Conservation (phyloP, 2,888 invertebrate species). For the Ophraella communa region DNA sequence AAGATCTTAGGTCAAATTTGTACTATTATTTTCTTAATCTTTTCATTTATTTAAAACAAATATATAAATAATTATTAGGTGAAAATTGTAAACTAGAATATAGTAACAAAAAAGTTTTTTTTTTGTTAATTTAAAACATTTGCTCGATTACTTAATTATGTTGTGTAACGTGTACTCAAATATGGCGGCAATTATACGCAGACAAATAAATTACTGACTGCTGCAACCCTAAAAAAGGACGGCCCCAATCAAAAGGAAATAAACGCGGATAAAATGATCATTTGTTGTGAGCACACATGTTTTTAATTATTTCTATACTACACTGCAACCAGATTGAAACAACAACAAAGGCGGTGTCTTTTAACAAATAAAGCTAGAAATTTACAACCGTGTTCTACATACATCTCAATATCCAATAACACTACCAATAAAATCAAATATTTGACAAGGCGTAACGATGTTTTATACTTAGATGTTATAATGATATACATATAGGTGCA, state of each 20-base stretch:
- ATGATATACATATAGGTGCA: too few relatives aligned
- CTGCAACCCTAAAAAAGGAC: constrained; percentile 9
- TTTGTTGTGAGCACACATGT: constrained; percentile 17
- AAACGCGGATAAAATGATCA: constrained; percentile 22
- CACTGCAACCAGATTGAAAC: constrained; percentile 31
- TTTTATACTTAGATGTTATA: too few relatives aligned
- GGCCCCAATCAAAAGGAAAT: constrained; percentile 17
- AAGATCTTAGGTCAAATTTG: too few relatives aligned
- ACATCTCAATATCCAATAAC: constrained; percentile 11
- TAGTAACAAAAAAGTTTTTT: too few relatives aligned
- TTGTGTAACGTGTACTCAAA: background rate
- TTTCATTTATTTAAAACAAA: too few relatives aligned
- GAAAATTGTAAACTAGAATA: too few relatives aligned
- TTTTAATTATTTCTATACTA: constrained; percentile 26
- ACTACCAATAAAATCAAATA: constrained; percentile 14
- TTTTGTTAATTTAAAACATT: background rate
- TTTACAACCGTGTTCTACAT: constrained; percentile 18
- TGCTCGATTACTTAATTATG: background rate
- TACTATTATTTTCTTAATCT: too few relatives aligned
- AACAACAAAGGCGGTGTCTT: constrained; percentile 33
- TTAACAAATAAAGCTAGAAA: constrained; percentile 26
- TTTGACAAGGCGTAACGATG: constrained; percentile 7
- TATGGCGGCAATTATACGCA: background rate
- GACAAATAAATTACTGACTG: background rate
- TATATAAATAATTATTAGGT: too few relatives aligned